Evolutionary conservation across 2,797 vertebrate species (phyloP), one percentile per base, ranked within the genome.

Genomic region (Tauraco hartlaubi): DNA sequence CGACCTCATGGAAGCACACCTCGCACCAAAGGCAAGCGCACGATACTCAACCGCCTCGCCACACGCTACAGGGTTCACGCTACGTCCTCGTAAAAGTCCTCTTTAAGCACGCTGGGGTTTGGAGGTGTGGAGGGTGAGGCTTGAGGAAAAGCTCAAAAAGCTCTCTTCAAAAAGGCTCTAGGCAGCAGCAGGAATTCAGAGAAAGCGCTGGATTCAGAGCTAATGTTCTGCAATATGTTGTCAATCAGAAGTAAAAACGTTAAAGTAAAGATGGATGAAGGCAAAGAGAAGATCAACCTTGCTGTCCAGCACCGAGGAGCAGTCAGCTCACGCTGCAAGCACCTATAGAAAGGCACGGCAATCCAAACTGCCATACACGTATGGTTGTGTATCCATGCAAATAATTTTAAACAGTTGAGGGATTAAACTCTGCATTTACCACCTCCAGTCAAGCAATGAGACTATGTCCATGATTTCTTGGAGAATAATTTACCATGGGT

Each of bases 1-100:
- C 0, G 3, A 54, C 62, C 33, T n/a, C 12, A 19, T 19, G 9
- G 39, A 51, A 71, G 37, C 1, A 0, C 26, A 2, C 26, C 56
- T 44, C 1, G 1, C 59, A 33, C 20, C 28, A 22, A 58, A 64
- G 39, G 33, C 33, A 9, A 28, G 59, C 20, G 39, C 0, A 0
- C 1, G 1, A 3, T 11, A 7, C 14, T 74, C n/a, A 23, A 58
- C 37, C n/a, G 46, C 31, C 35, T 28, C 3, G 1, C 25, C 17
- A 6, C 4, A 0, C 0, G 1, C 68, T 23, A 44, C 19, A 13
- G 39, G 29, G 43, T 23, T 48, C 29, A 20, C 6, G 15, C 54
- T 29, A 25, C 1, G 0, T 0, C 0, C 62, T 37, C 18, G 0
- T 5, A 4, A 4, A 59, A 63, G 26, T n/a, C 51, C 56, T 84